Base-by-base conservation (phyloP, 92 coral and sea anemone genomes). In the Porites cylindrica region DNA sequence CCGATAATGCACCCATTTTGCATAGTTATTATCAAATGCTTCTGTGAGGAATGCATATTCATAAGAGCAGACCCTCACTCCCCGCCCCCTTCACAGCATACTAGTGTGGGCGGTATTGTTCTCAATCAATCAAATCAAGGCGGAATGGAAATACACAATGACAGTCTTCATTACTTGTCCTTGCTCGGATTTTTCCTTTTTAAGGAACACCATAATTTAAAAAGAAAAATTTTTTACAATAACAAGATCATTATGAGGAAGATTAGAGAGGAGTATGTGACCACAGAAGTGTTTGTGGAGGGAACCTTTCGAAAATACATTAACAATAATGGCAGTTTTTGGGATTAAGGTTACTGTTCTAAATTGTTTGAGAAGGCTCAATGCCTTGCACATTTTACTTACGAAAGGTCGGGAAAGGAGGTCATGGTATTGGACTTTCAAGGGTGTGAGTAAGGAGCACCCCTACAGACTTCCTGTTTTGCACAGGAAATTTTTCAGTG, bases 311-410 rank as follows among this genome's bases (percentile, higher is more conserved):
- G 75, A 74, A 84, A 73, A 63, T 84, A 73, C 24, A 73, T 75
- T 66, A 74, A 84, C 77, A 84, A 74, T 52, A 74, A 84, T 75
- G 88, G 88, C 18, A 52, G 50, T 21, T 61, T 72, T 18, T 84
- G 88, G 60, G 80, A 69, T 51, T 5, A 67, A 67, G 66, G 76
- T 26, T 43, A 84, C 62, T 50, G 59, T 70, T 78, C 75, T 51
- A 50, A 78, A 74, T 47, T 84, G 23, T 62, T 56, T 29, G 29
- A 84, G 58, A 84, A 84, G 75, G 88, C 88, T 58, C 81, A 74
- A 84, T 84, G 88, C 69, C 88, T 84, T 4, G 88, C 75, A 2
- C 88, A 84, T 75, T 84, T 73, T 60, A 72, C 81, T 32, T 84
- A 70, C 66, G 88, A 84, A 43, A 7, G 81, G 43, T 84, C 82